phyloP scores from a whole-genome alignment of 2,797 vertebrate species.

The Hoplostethus mediterraneus region DNA sequence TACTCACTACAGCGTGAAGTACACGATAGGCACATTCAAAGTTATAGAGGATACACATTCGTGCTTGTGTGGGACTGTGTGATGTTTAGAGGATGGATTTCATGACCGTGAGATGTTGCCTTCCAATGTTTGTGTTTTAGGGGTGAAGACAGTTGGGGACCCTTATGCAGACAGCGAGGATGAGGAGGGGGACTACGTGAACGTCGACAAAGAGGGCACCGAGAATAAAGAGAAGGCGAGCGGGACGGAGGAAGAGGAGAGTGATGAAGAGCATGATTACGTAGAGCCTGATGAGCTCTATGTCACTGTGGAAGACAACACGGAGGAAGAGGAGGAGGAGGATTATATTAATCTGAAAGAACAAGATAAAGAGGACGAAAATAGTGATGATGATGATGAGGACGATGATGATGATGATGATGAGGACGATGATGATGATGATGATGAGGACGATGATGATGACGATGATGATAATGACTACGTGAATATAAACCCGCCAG shows the following conservation, averaged over 20 bases:
- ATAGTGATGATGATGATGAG: background rate
- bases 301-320: background rate
- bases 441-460: conserved; percentile 5
- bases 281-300: background rate
- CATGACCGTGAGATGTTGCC: no score
- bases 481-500: background rate
- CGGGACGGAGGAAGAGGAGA: background rate
- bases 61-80: no score
- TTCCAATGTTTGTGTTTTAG: background rate
- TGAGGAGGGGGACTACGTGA: conserved; percentile 37
- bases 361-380: background rate
- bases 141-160: background rate
- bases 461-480: conserved; percentile 14
- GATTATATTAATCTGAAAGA: background rate
- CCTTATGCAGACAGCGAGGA: background rate
- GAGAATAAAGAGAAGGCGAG: background rate
- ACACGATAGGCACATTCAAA: no score
- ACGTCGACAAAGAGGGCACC: background rate
- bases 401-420: conserved; percentile 7
- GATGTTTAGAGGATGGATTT: no score
- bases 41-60: no score
- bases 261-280: background rate
- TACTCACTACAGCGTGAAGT: no score
- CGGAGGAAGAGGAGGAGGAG: background rate
- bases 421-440: background rate